Percentiles rank a stretch among this genome's conserved stretches.
phyloP scores from a whole-genome alignment of 1,140 invertebrate genomes.

The Aphidius gifuensis region DNA sequence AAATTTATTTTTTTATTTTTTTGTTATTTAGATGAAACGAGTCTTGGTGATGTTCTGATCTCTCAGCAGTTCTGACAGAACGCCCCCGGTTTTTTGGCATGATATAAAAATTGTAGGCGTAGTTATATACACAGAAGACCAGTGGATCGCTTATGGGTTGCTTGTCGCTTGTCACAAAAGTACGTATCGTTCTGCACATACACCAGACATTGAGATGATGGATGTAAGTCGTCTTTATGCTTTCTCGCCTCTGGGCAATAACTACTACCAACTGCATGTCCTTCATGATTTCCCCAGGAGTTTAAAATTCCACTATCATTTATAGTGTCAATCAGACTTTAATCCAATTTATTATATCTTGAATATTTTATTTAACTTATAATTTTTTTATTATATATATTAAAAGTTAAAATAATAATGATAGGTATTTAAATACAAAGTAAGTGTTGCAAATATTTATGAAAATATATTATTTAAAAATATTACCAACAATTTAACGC shows the following conservation, averaged over 20 bases:
- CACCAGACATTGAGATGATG: conserved; percentile 15
- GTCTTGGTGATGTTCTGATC: background rate
- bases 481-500: conserved; percentile 22
- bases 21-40: background rate
- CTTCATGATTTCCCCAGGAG: no score
- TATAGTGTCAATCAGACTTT: no score
- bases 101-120: conserved; percentile 15
- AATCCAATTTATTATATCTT: no score
- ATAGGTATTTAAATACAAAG: no score
- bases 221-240: conserved; percentile 21
- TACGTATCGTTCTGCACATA: background rate
- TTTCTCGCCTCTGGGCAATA: conserved; percentile 7
- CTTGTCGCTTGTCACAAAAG: conserved; percentile 29
- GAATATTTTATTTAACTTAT: no score
- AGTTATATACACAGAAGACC: conserved; percentile 22
- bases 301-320: conserved; percentile 4
- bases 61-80: background rate
- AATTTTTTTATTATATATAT: no score
- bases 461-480: conserved; percentile 7
- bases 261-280: no score
- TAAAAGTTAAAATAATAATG: no score
- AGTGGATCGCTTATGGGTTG: conserved; percentile 29
- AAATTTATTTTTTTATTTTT: background rate
- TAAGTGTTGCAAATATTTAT: background rate
- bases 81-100: conserved; percentile 11